Evolutionary conservation across 2,888 invertebrate genomes (phyloP).

Genomic region (Tortrix viridana): DNA sequence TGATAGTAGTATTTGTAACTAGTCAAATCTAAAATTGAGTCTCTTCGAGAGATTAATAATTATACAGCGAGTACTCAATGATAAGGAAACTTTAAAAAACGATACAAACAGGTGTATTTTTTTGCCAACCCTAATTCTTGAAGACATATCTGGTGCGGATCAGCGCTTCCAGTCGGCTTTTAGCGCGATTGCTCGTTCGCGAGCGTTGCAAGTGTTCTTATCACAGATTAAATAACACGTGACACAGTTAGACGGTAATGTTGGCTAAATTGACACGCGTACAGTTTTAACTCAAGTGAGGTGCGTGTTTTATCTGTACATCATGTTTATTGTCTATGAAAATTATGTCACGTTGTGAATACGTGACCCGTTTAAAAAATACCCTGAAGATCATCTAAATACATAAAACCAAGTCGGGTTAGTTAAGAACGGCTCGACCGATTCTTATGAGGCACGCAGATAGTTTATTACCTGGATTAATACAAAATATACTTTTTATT

Average conservation of each 20-base stretch:
- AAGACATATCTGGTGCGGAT: slow-evolving; percentile 25
- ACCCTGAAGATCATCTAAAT: no score
- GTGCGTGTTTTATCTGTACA: slow-evolving; percentile 12
- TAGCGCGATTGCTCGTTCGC: slow-evolving; percentile 37
- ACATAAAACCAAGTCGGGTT: no score
- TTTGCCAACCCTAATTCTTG: slow-evolving; percentile 24
- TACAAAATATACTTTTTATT: no score
- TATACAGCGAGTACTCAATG: neutral
- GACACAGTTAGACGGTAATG: slow-evolving; percentile 32
- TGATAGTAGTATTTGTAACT: no score
- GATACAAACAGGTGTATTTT: neutral
- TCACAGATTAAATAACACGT: slow-evolving; percentile 30
- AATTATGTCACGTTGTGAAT: slow-evolving; percentile 4
- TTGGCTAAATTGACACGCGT: slow-evolving; percentile 29
- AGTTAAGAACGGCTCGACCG: no score
- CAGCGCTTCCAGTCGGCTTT: slow-evolving; percentile 33
- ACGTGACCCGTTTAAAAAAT: slow-evolving; percentile 7
- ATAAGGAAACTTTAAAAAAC: neutral
- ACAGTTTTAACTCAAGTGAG: slow-evolving; percentile 17
- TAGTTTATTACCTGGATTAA: no score
- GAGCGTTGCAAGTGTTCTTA: slow-evolving; percentile 10
- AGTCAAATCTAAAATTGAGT: no score
- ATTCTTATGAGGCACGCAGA: no score
- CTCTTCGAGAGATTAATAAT: no score
- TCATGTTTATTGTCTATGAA: slow-evolving; percentile 13